Evolutionary conservation across 2,797 vertebrate genomes (phyloP), one percentile per base, ranked within the genome.

Genomic region (Linurgus olivaceus): DNA sequence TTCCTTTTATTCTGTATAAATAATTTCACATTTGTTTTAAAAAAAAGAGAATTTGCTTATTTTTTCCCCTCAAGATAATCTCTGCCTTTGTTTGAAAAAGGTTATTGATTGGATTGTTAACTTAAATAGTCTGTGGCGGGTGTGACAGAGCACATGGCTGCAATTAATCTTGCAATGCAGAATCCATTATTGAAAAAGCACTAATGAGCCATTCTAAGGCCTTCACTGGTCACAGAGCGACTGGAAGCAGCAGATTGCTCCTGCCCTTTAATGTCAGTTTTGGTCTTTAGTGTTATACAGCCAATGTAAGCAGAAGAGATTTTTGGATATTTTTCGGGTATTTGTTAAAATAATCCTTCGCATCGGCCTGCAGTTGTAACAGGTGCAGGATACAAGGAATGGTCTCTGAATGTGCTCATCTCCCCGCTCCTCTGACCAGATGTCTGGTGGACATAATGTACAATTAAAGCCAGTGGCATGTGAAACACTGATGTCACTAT

Each of bases 171-270:
- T 96, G 90, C 26, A 13, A 44, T 95, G 95, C 90, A 96, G 90
- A 96, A 97, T 96, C 95, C 86, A 93, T 97, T 97, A 97, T 96
- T 96, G 95, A 96, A 95, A 96, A 96, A 96, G 95, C 93, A 94
- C 94, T 96, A 97, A 97, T 97, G 96, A 97, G 95, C 93, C 52
- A 3, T 96, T 96, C 94, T 81, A 95, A 94, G 91, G 96, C 96
- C 93, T 90, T 88, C 90, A 67, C 92, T 96, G 97, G 95, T 96
- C 96, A 94, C 93, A 92, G 92, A 93, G 83, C 1, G 19, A 87
- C 94, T 96, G 94, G 89, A 80, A 95, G 90, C 95, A 97, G 91
- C 96, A 96, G 94, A 96, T 96, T 96, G 83, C 95, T 96, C 73
- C 77, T 96, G 95, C 85, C 92, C 92, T 91, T 75, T 94, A 94